Evolutionary conservation across 2,113 vertebrate species (phyloP).

Genomic region (Trematomus loennbergii): DNA sequence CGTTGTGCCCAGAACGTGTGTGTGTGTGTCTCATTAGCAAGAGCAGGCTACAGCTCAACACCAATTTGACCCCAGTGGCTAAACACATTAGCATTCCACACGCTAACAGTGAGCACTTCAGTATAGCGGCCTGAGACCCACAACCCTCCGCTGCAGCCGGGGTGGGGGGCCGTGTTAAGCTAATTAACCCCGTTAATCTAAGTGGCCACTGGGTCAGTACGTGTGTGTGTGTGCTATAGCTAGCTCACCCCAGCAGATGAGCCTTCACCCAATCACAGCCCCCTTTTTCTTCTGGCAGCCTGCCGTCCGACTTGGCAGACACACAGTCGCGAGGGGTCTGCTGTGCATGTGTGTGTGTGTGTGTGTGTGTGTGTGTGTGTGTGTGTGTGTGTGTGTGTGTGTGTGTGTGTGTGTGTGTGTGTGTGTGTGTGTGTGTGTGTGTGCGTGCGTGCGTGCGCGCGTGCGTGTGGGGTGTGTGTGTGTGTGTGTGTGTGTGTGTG

Average conservation of each 20-base stretch:
- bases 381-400: conserved; percentile 53
- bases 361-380: conserved; percentile 55
- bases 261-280: conserved; percentile 79
- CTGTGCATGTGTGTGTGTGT: conserved; percentile 59
- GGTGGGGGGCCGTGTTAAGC: conserved; percentile 68
- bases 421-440: conserved; percentile 42
- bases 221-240: conserved; percentile 38
- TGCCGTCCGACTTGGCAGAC: conserved; percentile 85
- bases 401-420: conserved; percentile 55
- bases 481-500: conserved; percentile 38
- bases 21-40: conserved; percentile 54
- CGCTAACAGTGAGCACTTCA: conserved; percentile 16
- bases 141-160: conserved; percentile 46
- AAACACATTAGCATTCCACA: conserved; percentile 57
- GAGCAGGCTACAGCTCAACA: conserved; percentile 24
- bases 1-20: conserved; percentile 9
- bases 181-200: conserved; percentile 82
- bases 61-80: conserved; percentile 42
- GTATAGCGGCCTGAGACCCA: conserved; percentile 56
- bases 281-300: conserved; percentile 82
- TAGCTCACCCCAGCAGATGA: conserved; percentile 80
- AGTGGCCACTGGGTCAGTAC: conserved; percentile 57
- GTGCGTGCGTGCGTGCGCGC: conserved; percentile 57
- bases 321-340: conserved; percentile 71
- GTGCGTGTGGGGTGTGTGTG: conserved; percentile 41